Base-by-base conservation (phyloP, 2,113 vertebrate genomes). In the Monopterus albus region DNA sequence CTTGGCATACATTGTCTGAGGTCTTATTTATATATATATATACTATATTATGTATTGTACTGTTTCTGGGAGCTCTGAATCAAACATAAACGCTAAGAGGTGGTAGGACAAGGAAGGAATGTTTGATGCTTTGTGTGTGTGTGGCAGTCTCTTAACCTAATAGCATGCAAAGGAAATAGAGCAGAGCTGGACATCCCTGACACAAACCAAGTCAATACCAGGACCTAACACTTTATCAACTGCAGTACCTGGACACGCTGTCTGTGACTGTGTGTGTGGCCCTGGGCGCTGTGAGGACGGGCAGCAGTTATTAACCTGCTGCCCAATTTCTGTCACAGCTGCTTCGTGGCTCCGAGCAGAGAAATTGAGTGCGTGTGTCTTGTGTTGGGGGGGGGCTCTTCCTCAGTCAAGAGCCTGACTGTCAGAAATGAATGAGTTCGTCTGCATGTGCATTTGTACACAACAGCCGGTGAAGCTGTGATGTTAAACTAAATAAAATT, bases 221-320 rank as follows among this genome's bases (percentile, higher is more conserved):
- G 78, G 83, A 88, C 83, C 81, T 75, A 64, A 86, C 83, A 86
- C 78, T 88, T 88, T 66, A 88, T 88, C 86, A 88, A 84, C 57
- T 75, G 78, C 75, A 75, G 68, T 79, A 83, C 83, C 80, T 79
- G 81, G 58, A 79, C 75, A 76, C 62, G 72, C 46, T 12, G 69
- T 77, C 35, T 79, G 68, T 75, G 73, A 51, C 58, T 70, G 4
- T 53, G 47, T 38, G 23, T n/a, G 59, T 18, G 52, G 65, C 78
- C 81, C 85, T 75, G 76, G 69, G 83, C 79, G 0, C 77, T 79
- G 81, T 72, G 79, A 82, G 79, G 84, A 88, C 85, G 83, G 74
- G 83, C 83, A 86, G 79, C 79, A 87, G 79, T 89, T 89, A 88
- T 87, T 90, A 88, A 89, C 88, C 86, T 88, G 83, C 79, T 86